Conservation (phyloP, 2,888 invertebrate species). For the Euspilapteryx auroguttella region DNA sequence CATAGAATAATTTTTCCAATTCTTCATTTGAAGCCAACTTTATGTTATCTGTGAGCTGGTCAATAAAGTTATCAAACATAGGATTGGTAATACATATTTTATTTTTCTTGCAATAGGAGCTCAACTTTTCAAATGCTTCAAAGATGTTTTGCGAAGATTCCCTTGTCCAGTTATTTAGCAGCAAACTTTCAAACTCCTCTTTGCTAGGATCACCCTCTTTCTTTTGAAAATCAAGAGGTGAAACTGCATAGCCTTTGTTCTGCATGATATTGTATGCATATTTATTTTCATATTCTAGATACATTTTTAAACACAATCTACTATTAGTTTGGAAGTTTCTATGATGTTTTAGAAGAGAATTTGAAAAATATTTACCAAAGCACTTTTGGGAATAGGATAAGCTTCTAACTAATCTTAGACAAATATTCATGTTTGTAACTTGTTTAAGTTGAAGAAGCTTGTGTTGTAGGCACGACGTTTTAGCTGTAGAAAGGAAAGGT, state of each 20-base stretch:
- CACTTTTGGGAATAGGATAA: too few species aligned
- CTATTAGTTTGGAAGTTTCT: constrained; percentile 18
- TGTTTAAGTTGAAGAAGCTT: too few species aligned
- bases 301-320: constrained; percentile 23
- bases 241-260: constrained; percentile 28
- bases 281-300: constrained; percentile 36
- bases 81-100: constrained; percentile 28
- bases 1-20: constrained; percentile 50
- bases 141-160: constrained; percentile 21
- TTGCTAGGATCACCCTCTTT: constrained; percentile 9
- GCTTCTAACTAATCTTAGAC: too few species aligned
- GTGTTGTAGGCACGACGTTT: too few species aligned
- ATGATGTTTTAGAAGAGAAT: too few species aligned
- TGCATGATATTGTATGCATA: constrained; percentile 38
- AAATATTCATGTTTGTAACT: too few species aligned
- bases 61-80: constrained; percentile 38
- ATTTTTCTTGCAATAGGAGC: constrained; percentile 24
- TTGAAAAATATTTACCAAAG: too few species aligned
- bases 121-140: constrained; percentile 25
- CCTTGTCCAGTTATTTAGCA: constrained; percentile 23
- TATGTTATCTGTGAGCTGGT: constrained; percentile 48
- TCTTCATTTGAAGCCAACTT: constrained; percentile 59
- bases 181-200: constrained; percentile 17
- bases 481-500: too few species aligned
- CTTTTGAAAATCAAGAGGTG: constrained; percentile 12